Base-by-base conservation (phyloP, 2,113 vertebrate species). In the Brevimyrus niger region DNA sequence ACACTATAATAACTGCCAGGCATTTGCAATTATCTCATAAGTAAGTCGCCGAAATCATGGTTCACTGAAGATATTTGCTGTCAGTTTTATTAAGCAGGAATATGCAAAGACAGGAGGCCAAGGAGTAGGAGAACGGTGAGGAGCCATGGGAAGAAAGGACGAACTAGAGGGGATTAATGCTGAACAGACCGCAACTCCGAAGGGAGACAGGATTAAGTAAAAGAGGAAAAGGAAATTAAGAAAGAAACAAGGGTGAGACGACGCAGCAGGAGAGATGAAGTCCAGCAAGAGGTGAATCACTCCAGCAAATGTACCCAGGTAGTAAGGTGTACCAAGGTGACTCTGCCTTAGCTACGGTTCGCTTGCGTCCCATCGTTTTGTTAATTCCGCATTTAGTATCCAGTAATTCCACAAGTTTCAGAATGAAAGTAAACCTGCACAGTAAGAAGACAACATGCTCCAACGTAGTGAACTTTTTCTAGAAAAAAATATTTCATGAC, bases 191-290 rank as follows among this genome's bases (percentile, higher is more conserved):
- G 50, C 17, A 15, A 53, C 73, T 83, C 88, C 73, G 3, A 82
- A n/a, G 88, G 69, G 69, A 82, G 88, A 50, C 69, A 51, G 88
- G 73, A 89, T 89, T 89, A 82, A 89, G 46, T 80, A 27, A 82
- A 82, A 42, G 47, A 50, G 38, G 48, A 89, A 50, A 80, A 76
- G 47, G 47, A 80, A 80, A 88, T 53, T 47, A 88, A 51, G 58
- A 88, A 88, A 46, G 61, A 69, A 88, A 48, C 48, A 42, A 50
- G 50, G 35, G 21, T 82, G 88, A 83, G 27, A 50, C 10, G 19
- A 38, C 47, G 35, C 69, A 82, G 88, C 73, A 42, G 48, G 73
- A 38, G 50, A 23, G 73, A 23, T 38, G 3, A 21, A 73, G 65
- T 82, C 46, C 48, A 82, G 11, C 35, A 80, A 11, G 69, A 82